These are phyloP conservation scores for Balearica regulorum DNA, from an alignment of 2,797 vertebrate genomes.

Conservation along the genomic window DNA sequence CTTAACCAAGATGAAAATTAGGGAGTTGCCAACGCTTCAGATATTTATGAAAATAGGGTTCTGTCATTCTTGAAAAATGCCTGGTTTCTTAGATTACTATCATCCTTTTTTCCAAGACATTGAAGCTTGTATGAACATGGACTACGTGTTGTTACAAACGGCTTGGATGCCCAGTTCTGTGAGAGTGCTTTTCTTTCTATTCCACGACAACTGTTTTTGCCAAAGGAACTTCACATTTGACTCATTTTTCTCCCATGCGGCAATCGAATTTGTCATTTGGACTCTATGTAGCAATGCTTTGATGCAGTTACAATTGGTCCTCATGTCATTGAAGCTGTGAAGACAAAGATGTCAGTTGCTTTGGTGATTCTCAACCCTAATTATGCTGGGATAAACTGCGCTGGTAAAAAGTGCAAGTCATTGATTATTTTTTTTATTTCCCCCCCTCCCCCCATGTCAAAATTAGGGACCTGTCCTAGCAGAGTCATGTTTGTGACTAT, in stretches of 20 bases:
- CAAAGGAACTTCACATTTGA: not conserved
- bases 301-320: not conserved
- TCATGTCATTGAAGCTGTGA: not conserved
- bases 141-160: not conserved
- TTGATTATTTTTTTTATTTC: not conserved
- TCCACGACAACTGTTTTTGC: not conserved
- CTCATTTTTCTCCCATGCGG: not conserved
- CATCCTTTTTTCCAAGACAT: not conserved
- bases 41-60: not conserved
- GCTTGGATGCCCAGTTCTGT: not conserved
- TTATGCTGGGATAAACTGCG: not conserved
- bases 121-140: not conserved
- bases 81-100: not conserved
- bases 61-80: not conserved
- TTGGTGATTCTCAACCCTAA: not conserved
- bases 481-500: not conserved
- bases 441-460: not conserved
- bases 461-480: not conserved
- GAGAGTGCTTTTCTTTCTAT: not conserved
- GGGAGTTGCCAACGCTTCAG: not conserved
- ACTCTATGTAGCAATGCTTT: not conserved
- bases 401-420: not conserved
- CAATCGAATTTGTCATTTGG: not conserved
- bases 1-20: not conserved
- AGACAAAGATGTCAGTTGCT: not conserved